These are phyloP conservation scores for Periparus ater DNA, from an alignment of 2,797 vertebrate genomes.

Conservation along the genomic window DNA sequence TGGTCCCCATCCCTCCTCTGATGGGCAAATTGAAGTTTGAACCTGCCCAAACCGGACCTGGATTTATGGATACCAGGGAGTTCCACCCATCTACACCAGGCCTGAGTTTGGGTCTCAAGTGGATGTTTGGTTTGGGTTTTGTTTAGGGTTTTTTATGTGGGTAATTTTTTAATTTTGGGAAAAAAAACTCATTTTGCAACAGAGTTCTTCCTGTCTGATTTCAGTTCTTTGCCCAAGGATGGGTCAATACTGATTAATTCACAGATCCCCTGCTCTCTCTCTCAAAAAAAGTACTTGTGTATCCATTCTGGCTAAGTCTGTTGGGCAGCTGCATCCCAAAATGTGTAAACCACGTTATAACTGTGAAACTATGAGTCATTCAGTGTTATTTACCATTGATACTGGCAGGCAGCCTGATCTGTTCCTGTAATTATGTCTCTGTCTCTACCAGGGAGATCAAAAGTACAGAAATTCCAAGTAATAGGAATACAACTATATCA, in stretches of 20 bases:
- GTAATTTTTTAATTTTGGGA: not conserved
- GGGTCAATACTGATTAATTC: not conserved
- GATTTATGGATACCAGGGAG: not conserved
- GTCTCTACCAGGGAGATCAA: slow-evolving; percentile 68
- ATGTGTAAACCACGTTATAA: slow-evolving; percentile 59
- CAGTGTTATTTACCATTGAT: slow-evolving; percentile 70
- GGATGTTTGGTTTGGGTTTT: not conserved
- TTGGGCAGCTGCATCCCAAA: slow-evolving; percentile 65
- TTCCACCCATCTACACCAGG: rapidly evolving
- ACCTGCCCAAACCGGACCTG: not conserved
- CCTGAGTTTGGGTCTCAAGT: not conserved
- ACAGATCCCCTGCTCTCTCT: not conserved
- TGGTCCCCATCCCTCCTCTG: not conserved
- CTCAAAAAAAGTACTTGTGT: not conserved
- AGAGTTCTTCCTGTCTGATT: not conserved
- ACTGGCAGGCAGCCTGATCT: slow-evolving; percentile 69
- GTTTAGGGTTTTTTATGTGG: not conserved
- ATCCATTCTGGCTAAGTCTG: slow-evolving; percentile 44
- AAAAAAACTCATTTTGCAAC: not conserved
- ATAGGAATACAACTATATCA: slow-evolving; percentile 61
- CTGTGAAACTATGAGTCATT: slow-evolving; percentile 68
- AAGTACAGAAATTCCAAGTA: slow-evolving; percentile 68
- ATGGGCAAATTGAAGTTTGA: rapidly evolving
- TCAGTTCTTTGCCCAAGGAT: not conserved
- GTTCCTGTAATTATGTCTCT: slow-evolving; percentile 71